Conservation (phyloP, 2,888 invertebrate genomes). For the Neria commutata region DNA sequence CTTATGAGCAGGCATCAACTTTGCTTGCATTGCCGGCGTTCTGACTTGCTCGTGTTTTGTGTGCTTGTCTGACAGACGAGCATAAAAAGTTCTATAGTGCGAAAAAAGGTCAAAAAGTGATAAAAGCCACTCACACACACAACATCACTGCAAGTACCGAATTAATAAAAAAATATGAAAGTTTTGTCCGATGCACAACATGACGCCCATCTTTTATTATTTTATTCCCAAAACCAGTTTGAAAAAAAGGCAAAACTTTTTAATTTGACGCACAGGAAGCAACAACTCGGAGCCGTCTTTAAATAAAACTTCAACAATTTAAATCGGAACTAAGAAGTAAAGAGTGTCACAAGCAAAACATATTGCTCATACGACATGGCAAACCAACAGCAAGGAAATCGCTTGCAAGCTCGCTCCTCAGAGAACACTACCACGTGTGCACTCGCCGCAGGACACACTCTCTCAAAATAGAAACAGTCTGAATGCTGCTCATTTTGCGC, state of each 20-base stretch:
- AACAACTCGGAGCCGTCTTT: too few relatives aligned
- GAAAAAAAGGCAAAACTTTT: neutral
- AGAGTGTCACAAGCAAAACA: constrained; percentile 25
- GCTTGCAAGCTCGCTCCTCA: constrained; percentile 19
- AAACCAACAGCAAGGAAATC: neutral
- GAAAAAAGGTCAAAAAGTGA: constrained; percentile 23
- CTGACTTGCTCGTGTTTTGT: constrained; percentile 4
- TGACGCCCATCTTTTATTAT: constrained; percentile 55
- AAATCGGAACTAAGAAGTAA: too few relatives aligned
- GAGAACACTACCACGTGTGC: constrained; percentile 18
- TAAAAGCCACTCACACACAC: constrained; percentile 25
- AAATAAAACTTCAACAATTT: too few relatives aligned
- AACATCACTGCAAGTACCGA: constrained; percentile 19
- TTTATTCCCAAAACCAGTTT: constrained; percentile 27
- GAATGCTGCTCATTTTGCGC: too few relatives aligned
- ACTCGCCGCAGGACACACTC: constrained; percentile 14
- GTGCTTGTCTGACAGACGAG: neutral
- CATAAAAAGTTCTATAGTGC: neutral
- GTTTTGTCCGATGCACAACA: neutral
- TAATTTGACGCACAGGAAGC: neutral
- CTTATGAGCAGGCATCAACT: neutral
- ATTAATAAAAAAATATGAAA: neutral
- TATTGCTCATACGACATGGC: constrained; percentile 3
- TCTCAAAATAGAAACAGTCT: neutral
- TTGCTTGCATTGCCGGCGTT: neutral